Conservation (phyloP, 2,888 invertebrate species). For the Heliconius erato region DNA sequence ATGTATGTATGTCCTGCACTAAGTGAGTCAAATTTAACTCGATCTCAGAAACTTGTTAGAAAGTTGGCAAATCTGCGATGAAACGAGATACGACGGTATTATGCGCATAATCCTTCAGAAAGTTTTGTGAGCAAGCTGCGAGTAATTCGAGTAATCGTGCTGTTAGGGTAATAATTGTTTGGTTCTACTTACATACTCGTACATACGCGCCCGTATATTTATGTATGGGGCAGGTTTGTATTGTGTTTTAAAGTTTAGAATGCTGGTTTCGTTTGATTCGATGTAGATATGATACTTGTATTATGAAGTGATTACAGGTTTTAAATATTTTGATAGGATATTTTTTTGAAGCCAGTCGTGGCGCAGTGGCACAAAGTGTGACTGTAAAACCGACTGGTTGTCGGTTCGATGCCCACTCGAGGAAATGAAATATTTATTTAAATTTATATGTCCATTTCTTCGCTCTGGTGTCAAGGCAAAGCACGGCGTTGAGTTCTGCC, state of each 20-base stretch:
- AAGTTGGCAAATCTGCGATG: conserved; percentile 41
- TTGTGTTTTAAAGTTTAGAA: neutral
- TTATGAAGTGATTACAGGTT: no score
- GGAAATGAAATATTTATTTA: no score
- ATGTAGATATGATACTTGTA: neutral
- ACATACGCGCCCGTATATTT: neutral
- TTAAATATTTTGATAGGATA: no score
- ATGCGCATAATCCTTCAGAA: conserved; percentile 44
- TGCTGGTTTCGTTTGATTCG: neutral
- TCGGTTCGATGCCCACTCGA: no score
- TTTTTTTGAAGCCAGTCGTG: no score
- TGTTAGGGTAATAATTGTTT: conserved; percentile 33
- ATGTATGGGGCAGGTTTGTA: neutral
- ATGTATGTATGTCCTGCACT: conserved; percentile 33
- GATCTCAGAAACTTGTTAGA: conserved; percentile 45
- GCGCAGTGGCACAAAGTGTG: no score
- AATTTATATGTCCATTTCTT: no score
- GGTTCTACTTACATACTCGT: neutral
- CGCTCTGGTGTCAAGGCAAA: no score
- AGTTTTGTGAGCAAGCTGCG: conserved; percentile 37
- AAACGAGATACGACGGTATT: conserved; percentile 43
- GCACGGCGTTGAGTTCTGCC: no score
- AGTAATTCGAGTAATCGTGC: conserved; percentile 37
- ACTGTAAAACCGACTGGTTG: no score
- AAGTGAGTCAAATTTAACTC: conserved; percentile 41